Evolutionary conservation across 2,888 invertebrate genomes (phyloP), one percentile per base, ranked within the genome.

Genomic region (Cephus sareptanus): DNA sequence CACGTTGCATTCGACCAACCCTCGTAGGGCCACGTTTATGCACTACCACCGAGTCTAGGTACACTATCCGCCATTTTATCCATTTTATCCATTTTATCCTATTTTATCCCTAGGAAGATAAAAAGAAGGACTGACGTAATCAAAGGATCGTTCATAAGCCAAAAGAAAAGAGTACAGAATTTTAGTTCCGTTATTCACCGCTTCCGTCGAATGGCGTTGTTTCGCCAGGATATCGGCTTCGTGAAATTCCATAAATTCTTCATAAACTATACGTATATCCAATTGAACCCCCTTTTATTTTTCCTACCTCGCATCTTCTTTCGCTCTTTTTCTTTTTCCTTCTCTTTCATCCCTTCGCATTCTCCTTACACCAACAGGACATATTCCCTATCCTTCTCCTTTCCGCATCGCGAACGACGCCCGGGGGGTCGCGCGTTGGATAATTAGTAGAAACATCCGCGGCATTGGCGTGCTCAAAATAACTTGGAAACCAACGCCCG

Each of bases 381-480:
- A 71, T 11, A 31, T 71, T 71, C 71, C 71, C 31, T 9, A 9
- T 4, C 4, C 31, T n/a, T 11, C 9, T 3, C 31, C 9, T 31
- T 33, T 31, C 9, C 15, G 0, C 31, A 33, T 71, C 31, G 23
- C 23, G 9, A 23, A 23, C 56, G 23, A 6, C 56, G 56, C 23
- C 23, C 23, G 23, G 56, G 37, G 15, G 23, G 23, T 56, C 23
- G 56, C 56, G 56, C 56, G 56, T 74, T 81, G 40, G 83, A 83
- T 87, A 85, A 88, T 88, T 85, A 85, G 85, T 79, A 83, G 85
- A 86, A 86, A 84, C 82, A 85, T 86, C 77, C 79, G 68, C 75
- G 83, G 82, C 80, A 84, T 85, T 78, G 83, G 73, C 77, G 40
- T 73, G 76, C 77, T 75, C 77, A 78, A 79, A 77, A 84, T 83